Evolutionary conservation across 2,888 invertebrate species (phyloP), one percentile per base, ranked within the genome.

Genomic region (Leptinotarsa rubiginosa): DNA sequence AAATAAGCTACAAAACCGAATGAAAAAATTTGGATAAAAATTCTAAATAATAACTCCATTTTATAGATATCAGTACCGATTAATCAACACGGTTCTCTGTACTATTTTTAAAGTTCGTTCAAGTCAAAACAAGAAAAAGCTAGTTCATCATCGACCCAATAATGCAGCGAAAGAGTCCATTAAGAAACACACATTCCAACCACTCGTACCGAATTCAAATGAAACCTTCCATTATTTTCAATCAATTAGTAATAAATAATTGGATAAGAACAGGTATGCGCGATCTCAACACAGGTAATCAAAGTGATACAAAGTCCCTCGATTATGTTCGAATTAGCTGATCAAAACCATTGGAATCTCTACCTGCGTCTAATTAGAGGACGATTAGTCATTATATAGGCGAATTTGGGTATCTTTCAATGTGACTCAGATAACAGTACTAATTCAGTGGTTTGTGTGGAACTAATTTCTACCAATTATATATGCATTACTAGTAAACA

Each of bases 331-430:
- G 82, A 86, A 86, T 85, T 86, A 85, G 85, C 83, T 83, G 85
- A 85, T 85, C 83, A 84, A 83, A 80, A 79, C 78, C 83, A 81
- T 82, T 76, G 84, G 86, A 86, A 86, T 86, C 84, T 84, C 79
- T 85, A 85, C 85, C 85, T 86, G 85, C 77, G 79, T 80, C 85
- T 85, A 86, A 86, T 86, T 86, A 86, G 85, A 80, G 84, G 82
- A 81, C 84, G 84, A 86, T 86, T 86, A 86, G 85, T 85, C 83
- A 83, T 84, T 77, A 77, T 80, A 84, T 85, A 85, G 83, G 83
- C 83, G 84, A 83, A 84, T 82, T 81, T 79, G 81, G 84, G 82
- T 83, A 84, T 82, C 81, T 76, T 81, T 81, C 80, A 77, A 83
- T 83, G 82, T 83, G 84, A 83, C 79, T 83, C 83, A 82, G 83